Evolutionary conservation across 2,888 invertebrate genomes (phyloP), one percentile per base, ranked within the genome.

Genomic region (Iselma pallidipennis): DNA sequence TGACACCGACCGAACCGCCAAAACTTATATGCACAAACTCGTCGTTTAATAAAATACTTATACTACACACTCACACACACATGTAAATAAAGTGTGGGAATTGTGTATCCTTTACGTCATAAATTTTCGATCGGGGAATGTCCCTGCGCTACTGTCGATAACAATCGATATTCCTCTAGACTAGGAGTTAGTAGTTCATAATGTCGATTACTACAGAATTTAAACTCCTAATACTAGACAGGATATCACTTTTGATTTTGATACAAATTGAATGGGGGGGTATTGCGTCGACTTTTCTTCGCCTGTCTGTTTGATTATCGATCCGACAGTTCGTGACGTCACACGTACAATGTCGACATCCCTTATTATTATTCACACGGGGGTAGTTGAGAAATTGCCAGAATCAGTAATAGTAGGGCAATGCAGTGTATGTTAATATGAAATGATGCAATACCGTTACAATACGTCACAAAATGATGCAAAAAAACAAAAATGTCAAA

Each of bases 1-100:
- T 58, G 59, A 63, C 56, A 63, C 63, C 45, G 45, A 21, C 10
- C 19, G 12, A 45, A 21, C 7, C 37, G 37, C 37, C 37, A 45
- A 45, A 45, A 29, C n/a, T n/a, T n/a, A n/a, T n/a, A n/a, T n/a
- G n/a, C n/a, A n/a, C n/a, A n/a, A n/a, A n/a, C n/a, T n/a, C n/a
- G n/a, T n/a, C n/a, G n/a, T n/a, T n/a, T n/a, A n/a, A n/a, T n/a
- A n/a, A 21, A 10, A 6, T 21, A 5, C 45, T 21, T 16, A 10
- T 45, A 1, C 45, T n/a, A 45, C 16, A 45, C 19, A 21, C 10
- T 21, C 45, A 42, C 4, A 19, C 2, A 45, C 21, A 12, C 1
- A 33, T 14, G 19, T 42, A 14, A 19, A 19, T 19, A 42, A 29
- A 2, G 7, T 29, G 5, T 29, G 19, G n/a, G n/a, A n/a, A n/a